phyloP scores from a whole-genome alignment of 1,140 invertebrate genomes.

The Glossosoma conforme region DNA sequence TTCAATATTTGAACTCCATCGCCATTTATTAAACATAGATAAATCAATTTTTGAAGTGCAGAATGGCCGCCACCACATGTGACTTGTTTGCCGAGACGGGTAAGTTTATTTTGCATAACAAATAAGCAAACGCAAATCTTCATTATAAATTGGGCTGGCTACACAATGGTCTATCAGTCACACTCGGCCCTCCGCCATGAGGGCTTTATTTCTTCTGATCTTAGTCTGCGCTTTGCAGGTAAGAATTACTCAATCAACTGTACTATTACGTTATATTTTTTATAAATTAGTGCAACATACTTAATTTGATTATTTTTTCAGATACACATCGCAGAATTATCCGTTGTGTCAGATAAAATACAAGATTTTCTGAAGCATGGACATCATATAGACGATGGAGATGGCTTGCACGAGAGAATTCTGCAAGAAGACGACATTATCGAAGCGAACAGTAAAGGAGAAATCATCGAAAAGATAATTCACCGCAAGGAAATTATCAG shows the following conservation, averaged over 20 bases:
- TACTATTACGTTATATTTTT: neutral
- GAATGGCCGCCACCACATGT: slow-evolving; percentile 20
- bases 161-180: slow-evolving; percentile 23
- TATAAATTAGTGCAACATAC: neutral
- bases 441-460: slow-evolving; percentile 26
- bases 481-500: slow-evolving; percentile 22
- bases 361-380: slow-evolving; percentile 21
- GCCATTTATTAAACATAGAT: slow-evolving; percentile 20
- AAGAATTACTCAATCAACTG: no score
- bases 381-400: slow-evolving; percentile 7
- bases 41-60: slow-evolving; percentile 25
- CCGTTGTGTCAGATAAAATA: slow-evolving; percentile 13
- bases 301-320: slow-evolving; percentile 7
- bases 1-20: slow-evolving; percentile 12
- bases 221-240: slow-evolving; percentile 31
- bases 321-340: slow-evolving; percentile 24
- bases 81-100: slow-evolving; percentile 18
- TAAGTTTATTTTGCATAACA: slow-evolving; percentile 14
- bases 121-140: slow-evolving; percentile 7
- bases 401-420: slow-evolving; percentile 20
- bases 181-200: slow-evolving; percentile 28
- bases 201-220: slow-evolving; percentile 29
- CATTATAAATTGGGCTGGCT: slow-evolving; percentile 20
- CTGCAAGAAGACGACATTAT: slow-evolving; percentile 22
- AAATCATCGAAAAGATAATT: slow-evolving; percentile 27